These are phyloP conservation scores for Otis tarda DNA, from an alignment of 2,113 vertebrate species.

Conservation along the genomic window DNA sequence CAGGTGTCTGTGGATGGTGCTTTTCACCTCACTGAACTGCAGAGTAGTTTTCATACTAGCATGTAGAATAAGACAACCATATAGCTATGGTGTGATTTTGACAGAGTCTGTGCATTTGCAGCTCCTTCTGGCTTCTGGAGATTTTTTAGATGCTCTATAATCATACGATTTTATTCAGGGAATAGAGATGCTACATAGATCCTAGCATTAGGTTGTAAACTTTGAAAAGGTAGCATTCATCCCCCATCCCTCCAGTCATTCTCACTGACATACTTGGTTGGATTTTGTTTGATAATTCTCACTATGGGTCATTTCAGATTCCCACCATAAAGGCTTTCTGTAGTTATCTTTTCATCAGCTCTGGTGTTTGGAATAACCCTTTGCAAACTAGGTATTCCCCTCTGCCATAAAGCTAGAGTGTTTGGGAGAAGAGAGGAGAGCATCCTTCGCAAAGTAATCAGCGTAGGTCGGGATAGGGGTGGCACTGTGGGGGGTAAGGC, in stretches of 20 bases:
- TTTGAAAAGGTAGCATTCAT: neutral
- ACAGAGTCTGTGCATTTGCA: neutral
- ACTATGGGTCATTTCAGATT: slow-evolving; percentile 23
- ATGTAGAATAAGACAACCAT: neutral
- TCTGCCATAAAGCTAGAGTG: neutral
- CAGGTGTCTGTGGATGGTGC: neutral
- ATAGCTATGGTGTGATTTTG: neutral
- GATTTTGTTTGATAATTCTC: slow-evolving; percentile 33
- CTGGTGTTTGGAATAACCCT: slow-evolving; percentile 8
- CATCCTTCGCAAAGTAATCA: neutral
- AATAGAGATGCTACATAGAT: neutral
- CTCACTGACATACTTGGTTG: neutral
- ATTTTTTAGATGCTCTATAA: neutral
- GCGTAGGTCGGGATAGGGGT: neutral
- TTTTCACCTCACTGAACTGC: neutral
- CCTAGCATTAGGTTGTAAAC: neutral
- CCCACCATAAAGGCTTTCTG: neutral
- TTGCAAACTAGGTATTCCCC: slow-evolving; percentile 9
- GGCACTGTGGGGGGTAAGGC: neutral
- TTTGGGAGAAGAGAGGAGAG: neutral
- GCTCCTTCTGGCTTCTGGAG: neutral
- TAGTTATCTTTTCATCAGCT: slow-evolving; percentile 1
- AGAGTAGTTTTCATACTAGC: neutral
- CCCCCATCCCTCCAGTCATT: neutral
- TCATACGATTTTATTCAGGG: neutral